Conservation (phyloP, 2,797 vertebrate species). For the Trachurus trachurus region DNA sequence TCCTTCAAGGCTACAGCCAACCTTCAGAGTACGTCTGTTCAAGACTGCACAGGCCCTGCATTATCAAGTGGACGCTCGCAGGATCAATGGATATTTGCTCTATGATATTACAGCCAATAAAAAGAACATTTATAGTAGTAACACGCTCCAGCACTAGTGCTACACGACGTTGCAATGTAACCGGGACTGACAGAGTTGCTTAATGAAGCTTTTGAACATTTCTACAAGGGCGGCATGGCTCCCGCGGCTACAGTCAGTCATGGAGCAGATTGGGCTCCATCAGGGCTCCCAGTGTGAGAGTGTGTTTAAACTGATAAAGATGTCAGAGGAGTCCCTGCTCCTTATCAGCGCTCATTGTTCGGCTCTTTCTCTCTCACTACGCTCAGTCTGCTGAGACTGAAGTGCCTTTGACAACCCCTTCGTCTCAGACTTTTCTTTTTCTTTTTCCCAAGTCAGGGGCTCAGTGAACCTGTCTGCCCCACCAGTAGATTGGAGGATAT, state of each 20-base stretch:
- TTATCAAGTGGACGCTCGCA: constrained; percentile 23
- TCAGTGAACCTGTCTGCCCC: constrained; percentile 17
- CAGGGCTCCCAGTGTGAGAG: constrained; percentile 50
- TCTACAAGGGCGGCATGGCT: constrained; percentile 38
- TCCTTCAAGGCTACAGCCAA: constrained; percentile 56
- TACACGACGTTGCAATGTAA: constrained; percentile 7
- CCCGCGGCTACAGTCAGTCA: constrained; percentile 62
- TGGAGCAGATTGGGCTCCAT: constrained; percentile 59
- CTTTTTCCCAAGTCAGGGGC: constrained; percentile 3
- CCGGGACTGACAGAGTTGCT: constrained; percentile 37
- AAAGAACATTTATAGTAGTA: constrained; percentile 7
- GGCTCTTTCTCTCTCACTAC: constrained; percentile 56
- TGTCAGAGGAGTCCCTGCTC: constrained; percentile 74
- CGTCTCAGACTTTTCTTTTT: constrained; percentile 47
- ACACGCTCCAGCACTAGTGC: constrained; percentile 11
- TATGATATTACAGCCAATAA: constrained; percentile 15
- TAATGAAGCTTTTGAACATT: constrained; percentile 68
- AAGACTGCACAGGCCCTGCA: constrained; percentile 16
- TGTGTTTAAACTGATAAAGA: constrained; percentile 82
- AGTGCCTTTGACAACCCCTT: constrained; percentile 61
- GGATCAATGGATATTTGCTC: constrained; percentile 44
- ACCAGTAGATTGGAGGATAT: constrained; percentile 1
- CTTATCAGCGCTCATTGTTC: constrained; percentile 75
- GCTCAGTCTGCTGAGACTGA: constrained; percentile 57
- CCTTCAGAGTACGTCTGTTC: constrained; percentile 35